Evolutionary conservation across 1,140 invertebrate genomes (phyloP), one percentile per base, ranked within the genome.

Genomic region (Thaumetopoea pityocampa): DNA sequence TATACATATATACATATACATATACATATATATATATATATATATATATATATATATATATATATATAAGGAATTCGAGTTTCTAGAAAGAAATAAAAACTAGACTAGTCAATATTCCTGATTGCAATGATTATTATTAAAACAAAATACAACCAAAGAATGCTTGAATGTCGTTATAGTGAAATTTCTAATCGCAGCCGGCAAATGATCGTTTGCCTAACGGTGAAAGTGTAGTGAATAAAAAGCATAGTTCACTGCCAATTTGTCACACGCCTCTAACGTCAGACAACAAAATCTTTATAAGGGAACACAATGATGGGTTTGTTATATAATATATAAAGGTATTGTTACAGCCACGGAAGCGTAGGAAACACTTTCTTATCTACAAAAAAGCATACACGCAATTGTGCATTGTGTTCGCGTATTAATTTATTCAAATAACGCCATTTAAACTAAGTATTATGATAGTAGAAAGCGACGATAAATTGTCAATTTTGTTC

Each of bases 191-290:
- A 41, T 44, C 27, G 19, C 19, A 16, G 22, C 24, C 26, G 41
- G 38, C 24, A 50, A 47, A 29, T 38, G 18, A 29, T 11, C 9
- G 22, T 20, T 30, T 19, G 17, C 42, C 32, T 34, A 38, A 34
- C 43, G 45, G 56, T 58, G 59, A 63, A 63, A 63, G 59, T 61
- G 24, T 33, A 46, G 43, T 54, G 28, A 45, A 51, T 48, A 56
- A 50, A 51, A 59, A 53, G n/a, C 51, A 36, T 36, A 16, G 52
- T 38, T 24, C n/a, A 9, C 33, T 15, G n/a, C 11, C 18, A 34
- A 29, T 34, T 38, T 37, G 36, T 46, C 24, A 38, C 22, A 35
- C 9, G 9, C 3, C 8, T 38, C 5, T 8, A 17, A 7, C 29
- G 10, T 12, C 9, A n/a, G 8, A 33, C 40, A 20, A 14, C 14